Evolutionary conservation across 2,888 invertebrate genomes (phyloP).

Genomic region (Diloba caeruleocephala): DNA sequence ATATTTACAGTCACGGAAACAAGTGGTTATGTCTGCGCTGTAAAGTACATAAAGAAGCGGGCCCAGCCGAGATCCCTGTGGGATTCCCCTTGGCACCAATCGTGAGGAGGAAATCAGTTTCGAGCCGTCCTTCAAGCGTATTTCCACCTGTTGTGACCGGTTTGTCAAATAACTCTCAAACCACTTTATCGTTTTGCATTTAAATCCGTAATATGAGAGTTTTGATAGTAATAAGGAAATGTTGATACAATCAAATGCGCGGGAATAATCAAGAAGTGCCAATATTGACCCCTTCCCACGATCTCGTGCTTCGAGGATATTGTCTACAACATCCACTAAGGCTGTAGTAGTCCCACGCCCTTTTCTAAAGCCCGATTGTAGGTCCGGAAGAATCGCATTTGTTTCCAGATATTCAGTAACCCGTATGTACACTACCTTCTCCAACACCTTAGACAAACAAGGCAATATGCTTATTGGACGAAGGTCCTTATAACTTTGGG

Average conservation of each 20-base stretch:
- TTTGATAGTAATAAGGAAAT: conserved; percentile 1
- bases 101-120: background rate
- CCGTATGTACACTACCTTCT: background rate
- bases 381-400: background rate
- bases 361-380: no score
- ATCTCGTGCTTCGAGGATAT: conserved; percentile 1
- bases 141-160: no score
- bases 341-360: background rate
- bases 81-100: background rate
- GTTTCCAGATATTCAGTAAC: conserved; percentile 1
- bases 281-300: background rate
- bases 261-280: conserved; percentile 3
- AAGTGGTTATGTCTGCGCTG: background rate
- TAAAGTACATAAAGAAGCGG: background rate
- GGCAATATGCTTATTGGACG: conserved; percentile 8
- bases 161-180: conserved; percentile 3
- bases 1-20: background rate
- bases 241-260: conserved; percentile 10
- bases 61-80: background rate
- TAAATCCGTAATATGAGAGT: conserved; percentile 5
- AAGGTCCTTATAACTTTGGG: background rate
- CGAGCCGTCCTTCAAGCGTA: background rate
- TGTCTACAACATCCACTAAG: background rate
- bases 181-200: background rate
- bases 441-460: conserved; percentile 5